These are phyloP conservation scores for Centropyge bicolor DNA, from an alignment of 2,797 vertebrate genomes.

Conservation along the genomic window DNA sequence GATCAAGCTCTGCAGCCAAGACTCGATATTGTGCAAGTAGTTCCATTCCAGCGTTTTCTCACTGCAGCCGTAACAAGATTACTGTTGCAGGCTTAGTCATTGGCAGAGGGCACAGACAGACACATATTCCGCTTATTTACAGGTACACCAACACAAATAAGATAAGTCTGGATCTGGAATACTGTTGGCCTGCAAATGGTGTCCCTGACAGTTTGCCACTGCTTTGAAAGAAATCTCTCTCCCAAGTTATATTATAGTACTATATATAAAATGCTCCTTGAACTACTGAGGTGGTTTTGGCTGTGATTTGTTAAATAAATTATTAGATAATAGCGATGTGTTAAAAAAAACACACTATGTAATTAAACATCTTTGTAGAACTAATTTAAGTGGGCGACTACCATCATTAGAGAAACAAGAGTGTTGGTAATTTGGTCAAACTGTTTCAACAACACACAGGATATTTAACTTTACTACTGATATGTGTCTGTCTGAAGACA, in stretches of 20 bases:
- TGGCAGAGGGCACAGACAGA: slow-evolving; percentile 42
- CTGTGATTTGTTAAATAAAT: too few relatives aligned
- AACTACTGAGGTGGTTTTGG: background rate
- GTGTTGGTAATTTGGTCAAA: background rate
- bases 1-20: slow-evolving; percentile 47
- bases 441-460: background rate
- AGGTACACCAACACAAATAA: slow-evolving; percentile 35
- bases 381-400: background rate
- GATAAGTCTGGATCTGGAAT: slow-evolving; percentile 29
- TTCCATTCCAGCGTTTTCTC: slow-evolving; percentile 33
- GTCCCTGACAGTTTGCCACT: slow-evolving; percentile 11
- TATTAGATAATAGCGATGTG: too few relatives aligned
- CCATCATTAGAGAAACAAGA: background rate
- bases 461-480: background rate
- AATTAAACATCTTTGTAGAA: background rate
- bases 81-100: slow-evolving; percentile 47
- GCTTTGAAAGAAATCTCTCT: background rate
- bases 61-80: slow-evolving; percentile 53
- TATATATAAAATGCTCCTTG: background rate
- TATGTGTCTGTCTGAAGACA: too few relatives aligned
- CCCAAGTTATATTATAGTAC: background rate
- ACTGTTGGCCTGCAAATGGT: slow-evolving; percentile 8
- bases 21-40: slow-evolving; percentile 35
- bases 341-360: background rate
- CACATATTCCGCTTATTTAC: slow-evolving; percentile 48